Base-by-base conservation (phyloP, 2,113 vertebrate species). In the Gallinago jamesoni region DNA sequence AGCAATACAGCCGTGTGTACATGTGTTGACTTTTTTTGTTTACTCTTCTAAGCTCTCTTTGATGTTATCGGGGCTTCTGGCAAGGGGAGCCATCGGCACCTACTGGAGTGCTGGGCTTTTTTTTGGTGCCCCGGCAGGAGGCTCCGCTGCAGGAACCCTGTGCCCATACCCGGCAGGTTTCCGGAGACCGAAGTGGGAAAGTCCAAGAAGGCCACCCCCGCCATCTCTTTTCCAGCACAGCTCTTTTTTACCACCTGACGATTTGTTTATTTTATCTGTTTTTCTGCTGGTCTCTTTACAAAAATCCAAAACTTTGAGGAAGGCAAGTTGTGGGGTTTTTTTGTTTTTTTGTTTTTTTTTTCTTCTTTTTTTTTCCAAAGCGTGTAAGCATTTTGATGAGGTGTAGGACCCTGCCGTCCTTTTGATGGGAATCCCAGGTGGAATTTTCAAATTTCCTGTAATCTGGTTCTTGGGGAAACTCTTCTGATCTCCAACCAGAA, bases 61-160 rank as follows among this genome's bases (percentile, higher is more conserved):
- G 90, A 88, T 93, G 72, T 77, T 63, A n/a, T 15, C 25, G 5
- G 39, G 68, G 35, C 52, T 92, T 86, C 84, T 92, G 83, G 88
- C 79, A 92, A 23, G 39, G 48, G 77, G 39, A 77, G 30, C 1
- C 4, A 69, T 45, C 79, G 12, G 55, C 41, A n/a, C 2, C 3
- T 66, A 21, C 33, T 4, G 2, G 55, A 37, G 33, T 13, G 18
- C 64, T 67, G 56, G 52, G 47, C 14, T 56, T 82, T 43, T 57
- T 77, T 57, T 77, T 53, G 59, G 53, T 82, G 41, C 30, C 9
- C 27, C 10, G 24, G 13, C 8, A 1, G 60, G 48, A 53, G 55
- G 57, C 62, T 91, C 28, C 0, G 1, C 57, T 72, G 25, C 45
- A 52, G 59, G 64, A 21, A 68, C 10, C 33, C 48, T 0, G 1